Base-by-base conservation (phyloP, 2,113 vertebrate genomes). In the Myotis brandtii region DNA sequence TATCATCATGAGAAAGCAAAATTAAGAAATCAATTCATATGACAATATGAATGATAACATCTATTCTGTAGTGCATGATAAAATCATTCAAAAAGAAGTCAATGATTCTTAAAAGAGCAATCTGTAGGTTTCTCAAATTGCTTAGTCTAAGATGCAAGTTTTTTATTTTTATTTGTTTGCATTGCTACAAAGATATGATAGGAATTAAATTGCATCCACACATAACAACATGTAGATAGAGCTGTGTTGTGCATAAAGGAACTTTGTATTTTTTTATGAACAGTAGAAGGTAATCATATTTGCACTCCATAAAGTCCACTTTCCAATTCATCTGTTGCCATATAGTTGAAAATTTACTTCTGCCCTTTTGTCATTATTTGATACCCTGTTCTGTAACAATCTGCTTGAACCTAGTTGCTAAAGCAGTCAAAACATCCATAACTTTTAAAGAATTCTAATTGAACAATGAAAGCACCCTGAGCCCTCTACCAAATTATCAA, bases 371-470 rank as follows among this genome's bases (percentile, higher is more conserved):
- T 13, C 32, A 62, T 86, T 62, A 62, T 54, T 69, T 91, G 48
- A 86, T 27, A 86, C 13, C 25, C 37, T 84, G 25, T 40, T 82
- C 64, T 76, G 27, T 85, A 92, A 69, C 56, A 83, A 13, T 89
- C 82, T 95, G 6, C 30, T 52, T 83, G 48, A 82, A 72, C 6
- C 16, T 18, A 75, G 30, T 83, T 90, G 30, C 12, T 30, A 64
- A 70, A 92, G 59, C 16, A 87, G 66, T 90, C 54, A 69, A 86
- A 93, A 89, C 23, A 89, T 62, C 14, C 13, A 10, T 92, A 89
- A 72, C 67, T 90, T 93, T 86, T 66, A 89, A 95, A 84, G 40
- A 54, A 85, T 56, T 89, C 64, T 97, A 94, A 97, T 82, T 97
- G 64, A 97, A 86, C 50, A 73, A 62, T 43, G 48, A 82, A 56